These are phyloP conservation scores for Trialeurodes vaporariorum DNA, from an alignment of 1,140 invertebrate genomes.

Conservation along the genomic window DNA sequence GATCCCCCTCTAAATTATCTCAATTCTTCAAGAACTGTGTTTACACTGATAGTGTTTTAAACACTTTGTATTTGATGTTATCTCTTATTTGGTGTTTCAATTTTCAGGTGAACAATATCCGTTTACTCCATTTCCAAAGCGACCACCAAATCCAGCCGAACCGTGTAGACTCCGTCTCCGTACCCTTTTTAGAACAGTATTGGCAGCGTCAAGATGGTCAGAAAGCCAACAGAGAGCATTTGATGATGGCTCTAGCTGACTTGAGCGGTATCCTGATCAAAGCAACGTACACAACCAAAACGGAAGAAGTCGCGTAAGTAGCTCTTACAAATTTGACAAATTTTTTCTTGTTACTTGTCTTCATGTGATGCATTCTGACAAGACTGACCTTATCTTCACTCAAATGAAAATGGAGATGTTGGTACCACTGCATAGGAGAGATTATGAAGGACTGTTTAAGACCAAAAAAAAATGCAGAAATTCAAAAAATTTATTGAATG, in stretches of 20 bases:
- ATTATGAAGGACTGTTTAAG: no score
- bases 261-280: conserved; percentile 79
- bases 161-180: conserved; percentile 46
- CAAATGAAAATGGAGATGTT: no score
- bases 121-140: conserved; percentile 53
- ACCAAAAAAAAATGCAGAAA: no score
- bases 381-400: no score
- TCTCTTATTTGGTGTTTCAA: conserved; percentile 21
- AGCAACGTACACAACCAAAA: conserved; percentile 78
- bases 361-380: no score
- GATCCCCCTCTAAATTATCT: no score
- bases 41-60: not conserved
- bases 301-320: conserved; percentile 58
- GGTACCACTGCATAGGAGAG: no score
- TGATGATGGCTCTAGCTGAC: conserved; percentile 86
- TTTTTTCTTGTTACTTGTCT: not conserved
- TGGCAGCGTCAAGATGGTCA: conserved; percentile 78
- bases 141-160: conserved; percentile 43
- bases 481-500: no score
- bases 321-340: not conserved
- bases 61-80: conserved; percentile 5
- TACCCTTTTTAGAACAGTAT: conserved; percentile 62
- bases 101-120: conserved; percentile 59
- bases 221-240: conserved; percentile 65
- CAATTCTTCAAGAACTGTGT: no score